Evolutionary conservation across 2,797 vertebrate genomes (phyloP).

Genomic region (Platalea minor): DNA sequence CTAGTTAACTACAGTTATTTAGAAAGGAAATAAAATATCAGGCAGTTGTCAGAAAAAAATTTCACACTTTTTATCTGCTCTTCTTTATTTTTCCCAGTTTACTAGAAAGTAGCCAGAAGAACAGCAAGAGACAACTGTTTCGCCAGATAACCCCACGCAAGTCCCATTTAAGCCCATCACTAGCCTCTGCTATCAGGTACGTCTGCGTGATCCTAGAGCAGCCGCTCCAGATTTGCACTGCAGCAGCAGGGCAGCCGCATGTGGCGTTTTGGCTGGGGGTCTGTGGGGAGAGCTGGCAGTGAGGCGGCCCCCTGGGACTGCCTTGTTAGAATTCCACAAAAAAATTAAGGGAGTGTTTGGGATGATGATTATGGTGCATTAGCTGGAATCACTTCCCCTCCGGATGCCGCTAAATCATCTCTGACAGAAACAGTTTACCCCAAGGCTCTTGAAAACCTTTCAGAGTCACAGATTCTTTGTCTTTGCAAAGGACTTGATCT

Average conservation of each 20-base stretch:
- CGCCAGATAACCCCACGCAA: not conserved
- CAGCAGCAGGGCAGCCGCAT: not conserved
- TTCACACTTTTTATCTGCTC: not conserved
- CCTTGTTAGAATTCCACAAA: not conserved
- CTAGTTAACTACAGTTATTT: not conserved
- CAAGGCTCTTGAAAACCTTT: slow-evolving; percentile 24
- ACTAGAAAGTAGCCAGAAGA: not conserved
- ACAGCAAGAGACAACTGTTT: not conserved
- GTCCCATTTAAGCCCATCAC: not conserved
- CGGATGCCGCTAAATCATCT: slow-evolving; percentile 12
- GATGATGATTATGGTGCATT: not conserved
- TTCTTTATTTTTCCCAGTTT: not conserved
- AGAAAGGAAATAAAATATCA: not conserved
- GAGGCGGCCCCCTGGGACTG: rapidly evolving
- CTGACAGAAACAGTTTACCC: not conserved
- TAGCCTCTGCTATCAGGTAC: not conserved
- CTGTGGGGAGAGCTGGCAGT: not conserved
- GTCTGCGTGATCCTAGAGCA: not conserved
- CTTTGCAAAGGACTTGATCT: not conserved
- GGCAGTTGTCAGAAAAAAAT: not conserved
- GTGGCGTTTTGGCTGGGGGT: not conserved
- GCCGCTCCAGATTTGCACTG: rapidly evolving
- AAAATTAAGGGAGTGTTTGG: not conserved
- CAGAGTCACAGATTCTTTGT: not conserved
- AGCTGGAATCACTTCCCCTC: not conserved